Evolutionary conservation across 2,888 invertebrate genomes (phyloP).

Genomic region (Aelia acuminata): DNA sequence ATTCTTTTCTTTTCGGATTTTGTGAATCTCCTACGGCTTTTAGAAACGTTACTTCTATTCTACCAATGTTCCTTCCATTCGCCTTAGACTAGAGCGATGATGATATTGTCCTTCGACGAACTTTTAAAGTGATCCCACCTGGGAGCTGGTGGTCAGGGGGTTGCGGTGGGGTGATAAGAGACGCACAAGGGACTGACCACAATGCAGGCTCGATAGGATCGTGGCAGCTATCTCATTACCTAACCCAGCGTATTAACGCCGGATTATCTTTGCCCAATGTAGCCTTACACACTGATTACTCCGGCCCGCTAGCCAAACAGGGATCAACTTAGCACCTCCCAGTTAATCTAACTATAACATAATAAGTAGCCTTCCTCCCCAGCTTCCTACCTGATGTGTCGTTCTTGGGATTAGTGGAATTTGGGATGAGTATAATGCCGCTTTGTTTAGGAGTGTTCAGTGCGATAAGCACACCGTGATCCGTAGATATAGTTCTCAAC

Average conservation of each 20-base stretch:
- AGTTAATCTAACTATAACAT: constrained; percentile 30
- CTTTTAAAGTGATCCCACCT: background rate
- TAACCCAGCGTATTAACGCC: constrained; percentile 14
- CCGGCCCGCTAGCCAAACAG: constrained; percentile 1
- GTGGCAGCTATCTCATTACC: constrained; percentile 26
- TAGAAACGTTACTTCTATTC: too few species aligned
- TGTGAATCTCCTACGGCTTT: too few species aligned
- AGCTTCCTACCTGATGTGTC: background rate
- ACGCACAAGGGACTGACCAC: constrained; percentile 16
- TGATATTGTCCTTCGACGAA: background rate
- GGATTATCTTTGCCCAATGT: constrained; percentile 28
- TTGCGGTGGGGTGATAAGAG: background rate
- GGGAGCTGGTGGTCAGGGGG: background rate
- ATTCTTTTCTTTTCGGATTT: too few species aligned
- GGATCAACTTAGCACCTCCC: background rate
- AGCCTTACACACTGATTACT: constrained; percentile 31
- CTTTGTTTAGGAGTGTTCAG: background rate
- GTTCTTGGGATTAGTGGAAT: constrained; percentile 14
- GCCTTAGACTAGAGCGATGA: background rate
- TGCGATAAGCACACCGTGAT: background rate
- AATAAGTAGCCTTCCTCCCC: constrained; percentile 9
- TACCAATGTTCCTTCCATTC: background rate
- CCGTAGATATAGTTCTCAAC: background rate
- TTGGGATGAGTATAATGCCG: background rate
- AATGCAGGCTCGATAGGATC: constrained; percentile 2